Evolutionary conservation across 1,140 invertebrate species (phyloP).

Genomic region (Theocolax elegans): DNA sequence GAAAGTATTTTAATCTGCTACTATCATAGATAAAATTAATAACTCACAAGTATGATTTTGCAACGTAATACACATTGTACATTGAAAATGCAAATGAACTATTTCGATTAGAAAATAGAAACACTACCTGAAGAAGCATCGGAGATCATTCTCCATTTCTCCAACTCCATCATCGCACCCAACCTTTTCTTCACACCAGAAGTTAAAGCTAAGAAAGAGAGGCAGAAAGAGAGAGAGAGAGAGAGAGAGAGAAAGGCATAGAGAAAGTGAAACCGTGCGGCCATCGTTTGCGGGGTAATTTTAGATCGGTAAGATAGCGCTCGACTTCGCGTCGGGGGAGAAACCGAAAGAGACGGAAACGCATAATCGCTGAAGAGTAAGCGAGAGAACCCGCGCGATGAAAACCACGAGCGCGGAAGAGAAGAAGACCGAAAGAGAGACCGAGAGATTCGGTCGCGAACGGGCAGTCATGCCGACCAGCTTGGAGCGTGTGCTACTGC

Average conservation of each 20-base stretch:
- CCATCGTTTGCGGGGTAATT: conserved; percentile 54
- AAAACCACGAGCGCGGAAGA: not conserved
- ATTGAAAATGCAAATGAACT: too few species aligned
- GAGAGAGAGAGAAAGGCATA: conserved; percentile 29
- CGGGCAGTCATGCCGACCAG: conserved; percentile 56
- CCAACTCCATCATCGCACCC: too few species aligned
- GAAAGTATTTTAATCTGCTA: too few species aligned
- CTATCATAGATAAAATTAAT: too few species aligned
- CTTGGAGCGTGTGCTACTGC: conserved; percentile 30
- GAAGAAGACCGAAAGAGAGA: conserved; percentile 21
- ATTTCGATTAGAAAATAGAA: too few species aligned
- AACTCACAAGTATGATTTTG: too few species aligned
- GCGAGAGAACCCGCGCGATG: not conserved
- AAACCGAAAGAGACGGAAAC: not conserved
- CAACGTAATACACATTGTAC: too few species aligned
- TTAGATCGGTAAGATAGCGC: conserved; percentile 60
- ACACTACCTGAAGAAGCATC: too few species aligned
- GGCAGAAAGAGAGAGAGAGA: not conserved
- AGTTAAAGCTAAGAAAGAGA: too few species aligned
- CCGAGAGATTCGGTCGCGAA: conserved; percentile 35
- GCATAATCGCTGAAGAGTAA: not conserved
- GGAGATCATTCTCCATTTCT: too few species aligned
- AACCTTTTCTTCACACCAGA: too few species aligned
- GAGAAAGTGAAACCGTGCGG: not conserved
- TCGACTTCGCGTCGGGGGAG: conserved; percentile 44